Evolutionary conservation across 2,113 vertebrate species (phyloP).

Genomic region (Pogona vitticeps): DNA sequence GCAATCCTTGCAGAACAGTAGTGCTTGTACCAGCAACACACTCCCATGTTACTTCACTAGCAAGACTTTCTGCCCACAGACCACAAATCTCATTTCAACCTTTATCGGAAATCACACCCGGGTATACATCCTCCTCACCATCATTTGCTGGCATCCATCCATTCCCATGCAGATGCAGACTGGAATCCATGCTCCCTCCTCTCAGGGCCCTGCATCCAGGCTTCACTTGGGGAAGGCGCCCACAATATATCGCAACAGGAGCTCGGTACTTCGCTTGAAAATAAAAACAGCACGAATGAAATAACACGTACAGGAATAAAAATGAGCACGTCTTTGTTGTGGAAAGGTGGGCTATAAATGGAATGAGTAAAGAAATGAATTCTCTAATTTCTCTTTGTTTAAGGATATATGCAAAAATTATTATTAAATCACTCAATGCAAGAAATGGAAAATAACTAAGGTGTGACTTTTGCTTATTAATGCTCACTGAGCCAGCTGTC

Average conservation of each 20-base stretch:
- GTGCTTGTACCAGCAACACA: too few relatives aligned
- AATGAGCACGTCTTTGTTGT: too few relatives aligned
- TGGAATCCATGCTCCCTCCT: background rate
- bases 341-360: too few relatives aligned
- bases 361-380: too few relatives aligned
- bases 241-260: conserved; percentile 48
- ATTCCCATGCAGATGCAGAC: conserved; percentile 43
- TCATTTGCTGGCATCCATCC: conserved; percentile 48
- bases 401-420: too few relatives aligned
- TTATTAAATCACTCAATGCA: too few relatives aligned
- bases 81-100: background rate
- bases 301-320: background rate
- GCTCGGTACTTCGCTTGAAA: conserved; percentile 44
- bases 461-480: too few relatives aligned
- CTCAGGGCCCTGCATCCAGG: background rate
- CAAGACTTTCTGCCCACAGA: background rate
- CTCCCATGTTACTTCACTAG: too few relatives aligned
- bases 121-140: conserved; percentile 1
- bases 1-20: too few relatives aligned
- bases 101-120: background rate
- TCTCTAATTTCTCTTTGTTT: background rate
- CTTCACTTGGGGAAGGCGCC: conserved; percentile 33
- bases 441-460: too few relatives aligned
- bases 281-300: conserved; percentile 10
- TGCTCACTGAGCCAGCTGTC: background rate